Evolutionary conservation across 2,113 vertebrate species (phyloP).

Genomic region (Dascyllus trimaculatus): DNA sequence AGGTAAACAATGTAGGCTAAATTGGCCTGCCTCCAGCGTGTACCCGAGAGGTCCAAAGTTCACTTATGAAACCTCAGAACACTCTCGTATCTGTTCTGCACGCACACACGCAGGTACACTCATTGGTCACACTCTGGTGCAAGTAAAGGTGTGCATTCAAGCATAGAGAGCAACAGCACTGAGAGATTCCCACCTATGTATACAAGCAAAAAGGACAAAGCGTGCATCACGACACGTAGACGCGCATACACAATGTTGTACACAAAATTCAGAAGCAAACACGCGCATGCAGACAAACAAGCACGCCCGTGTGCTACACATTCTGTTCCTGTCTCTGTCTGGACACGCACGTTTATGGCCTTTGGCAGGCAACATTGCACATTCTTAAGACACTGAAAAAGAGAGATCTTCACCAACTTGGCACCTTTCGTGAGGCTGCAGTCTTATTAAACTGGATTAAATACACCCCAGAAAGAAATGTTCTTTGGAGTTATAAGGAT

Average conservation of each 20-base stretch:
- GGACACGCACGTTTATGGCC: constrained; percentile 31
- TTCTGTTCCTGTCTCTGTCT: constrained; percentile 22
- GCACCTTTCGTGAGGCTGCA: background rate
- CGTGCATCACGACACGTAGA: background rate
- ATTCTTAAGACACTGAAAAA: constrained; percentile 26
- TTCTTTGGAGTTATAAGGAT: background rate
- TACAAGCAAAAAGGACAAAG: constrained; percentile 34
- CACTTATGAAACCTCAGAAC: constrained; percentile 60
- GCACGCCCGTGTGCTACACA: background rate
- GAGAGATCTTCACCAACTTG: constrained; percentile 9
- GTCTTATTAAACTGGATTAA: constrained; percentile 1
- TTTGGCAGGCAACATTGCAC: constrained; percentile 37
- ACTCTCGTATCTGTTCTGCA: constrained; percentile 46
- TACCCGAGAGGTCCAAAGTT: constrained; percentile 76
- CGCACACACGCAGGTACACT: constrained; percentile 48
- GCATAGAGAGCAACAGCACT: constrained; percentile 9
- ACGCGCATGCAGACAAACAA: constrained; percentile 5
- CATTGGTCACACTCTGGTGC: constrained; percentile 13
- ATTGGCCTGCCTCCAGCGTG: constrained; percentile 53
- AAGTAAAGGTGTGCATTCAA: constrained; percentile 36
- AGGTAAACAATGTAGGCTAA: constrained; percentile 62
- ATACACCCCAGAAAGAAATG: background rate
- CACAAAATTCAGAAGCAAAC: constrained; percentile 14
- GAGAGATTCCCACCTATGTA: background rate
- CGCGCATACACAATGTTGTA: background rate